Conservation (phyloP, 2,888 invertebrate genomes). For the Syrphus vitripennis region DNA sequence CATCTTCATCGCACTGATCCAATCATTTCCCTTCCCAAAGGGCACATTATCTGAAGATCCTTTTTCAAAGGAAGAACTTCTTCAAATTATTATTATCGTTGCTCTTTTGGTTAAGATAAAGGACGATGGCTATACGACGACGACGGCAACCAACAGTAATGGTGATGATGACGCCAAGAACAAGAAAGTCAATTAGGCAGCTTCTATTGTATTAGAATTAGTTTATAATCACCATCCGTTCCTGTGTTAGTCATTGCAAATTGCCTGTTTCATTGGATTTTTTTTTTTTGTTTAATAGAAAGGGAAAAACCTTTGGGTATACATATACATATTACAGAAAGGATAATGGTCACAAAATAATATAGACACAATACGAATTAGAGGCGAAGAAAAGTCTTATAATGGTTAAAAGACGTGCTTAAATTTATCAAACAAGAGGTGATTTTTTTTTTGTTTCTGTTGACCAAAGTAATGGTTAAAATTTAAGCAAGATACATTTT, state of each 20-base stretch:
- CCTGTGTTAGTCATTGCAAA: constrained; percentile 10
- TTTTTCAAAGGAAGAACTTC: background rate
- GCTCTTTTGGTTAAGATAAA: background rate
- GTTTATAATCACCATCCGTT: constrained; percentile 5
- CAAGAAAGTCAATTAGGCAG: background rate
- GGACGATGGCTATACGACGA: background rate
- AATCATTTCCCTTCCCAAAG: background rate
- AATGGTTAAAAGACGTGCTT: background rate
- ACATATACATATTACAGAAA: too few relatives aligned
- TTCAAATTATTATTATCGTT: background rate
- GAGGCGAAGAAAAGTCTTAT: background rate
- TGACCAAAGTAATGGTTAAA: background rate
- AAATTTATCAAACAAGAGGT: background rate
- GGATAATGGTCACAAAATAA: background rate
- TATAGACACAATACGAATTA: background rate
- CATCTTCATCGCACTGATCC: background rate
- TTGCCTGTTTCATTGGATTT: background rate
- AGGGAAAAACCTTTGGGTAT: background rate
- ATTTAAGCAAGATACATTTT: background rate
- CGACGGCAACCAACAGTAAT: too few relatives aligned
- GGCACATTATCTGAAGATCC: background rate
- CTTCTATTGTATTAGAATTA: constrained; percentile 1
- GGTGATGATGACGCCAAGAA: background rate
- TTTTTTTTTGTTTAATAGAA: too few relatives aligned
- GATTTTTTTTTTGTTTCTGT: background rate